Base-by-base conservation (phyloP, 2,113 vertebrate genomes). In the Caranx ignobilis region DNA sequence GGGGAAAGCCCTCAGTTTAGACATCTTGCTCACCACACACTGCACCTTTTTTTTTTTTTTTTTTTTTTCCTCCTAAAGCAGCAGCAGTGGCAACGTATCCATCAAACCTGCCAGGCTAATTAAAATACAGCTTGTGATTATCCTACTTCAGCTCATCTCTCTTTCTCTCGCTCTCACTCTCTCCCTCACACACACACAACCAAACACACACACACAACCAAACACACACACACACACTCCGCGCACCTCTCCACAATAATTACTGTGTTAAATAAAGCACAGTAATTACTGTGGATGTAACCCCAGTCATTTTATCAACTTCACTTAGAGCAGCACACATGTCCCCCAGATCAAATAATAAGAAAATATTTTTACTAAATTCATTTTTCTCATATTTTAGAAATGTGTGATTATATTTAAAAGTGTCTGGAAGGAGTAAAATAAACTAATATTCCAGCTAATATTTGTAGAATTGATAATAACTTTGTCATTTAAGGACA, bases 71-170 rank as follows among this genome's bases (percentile, higher is more conserved):
- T 66, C 54, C 19, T 43, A 71, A 45, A 65, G 50, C 62, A 85
- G 67, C 80, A 77, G 83, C 70, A 48, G 77, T 15, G 34, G 63
- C 83, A 83, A 81, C 43, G 34, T 83, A 82, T 82, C 82, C 84
- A 89, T 85, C 87, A 91, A 88, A 90, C 81, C 91, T 89, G 88
- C 75, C 80, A 65, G 76, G 75, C 87, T 91, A 89, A 93, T 91
- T 92, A 91, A 90, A 93, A 90, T 89, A 91, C 88, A 92, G 82
- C 77, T 85, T 79, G 84, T 78, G 84, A 90, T 90, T 87, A 91
- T 91, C 84, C 86, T 84, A 77, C 77, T 87, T 83, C 78, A 79
- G 71, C 79, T 81, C 67, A 75, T 82, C 70, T 88, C 65, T 65
- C 74, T 68, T 50, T 67, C 66, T 72, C 78, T 68, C 64, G 54